These are phyloP conservation scores for Bathynomus jamesi DNA, from an alignment of 1,140 invertebrate species.

Conservation along the genomic window DNA sequence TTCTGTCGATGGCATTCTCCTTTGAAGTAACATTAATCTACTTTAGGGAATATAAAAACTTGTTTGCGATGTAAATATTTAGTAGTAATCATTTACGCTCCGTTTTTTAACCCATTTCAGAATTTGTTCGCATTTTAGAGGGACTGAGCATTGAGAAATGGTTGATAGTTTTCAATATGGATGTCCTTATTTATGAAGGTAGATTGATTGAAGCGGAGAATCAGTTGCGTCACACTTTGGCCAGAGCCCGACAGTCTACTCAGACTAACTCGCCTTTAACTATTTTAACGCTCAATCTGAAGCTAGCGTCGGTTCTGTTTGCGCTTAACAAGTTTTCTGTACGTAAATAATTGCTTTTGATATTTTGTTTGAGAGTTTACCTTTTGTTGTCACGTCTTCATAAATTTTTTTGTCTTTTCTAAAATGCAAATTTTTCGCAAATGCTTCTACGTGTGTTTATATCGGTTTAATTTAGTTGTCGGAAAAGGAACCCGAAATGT, in stretches of 20 bases:
- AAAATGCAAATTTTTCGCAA: too few relatives aligned
- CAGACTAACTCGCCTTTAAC: slow-evolving; percentile 12
- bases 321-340: slow-evolving; percentile 30
- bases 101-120: slow-evolving; percentile 35
- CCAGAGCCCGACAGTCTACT: background rate
- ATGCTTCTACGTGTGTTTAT: too few relatives aligned
- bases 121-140: slow-evolving; percentile 29
- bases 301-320: slow-evolving; percentile 24
- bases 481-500: too few relatives aligned
- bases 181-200: slow-evolving; percentile 29
- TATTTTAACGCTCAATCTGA: slow-evolving; percentile 23
- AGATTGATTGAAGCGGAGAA: slow-evolving; percentile 22
- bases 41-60: background rate
- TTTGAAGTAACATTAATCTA: background rate
- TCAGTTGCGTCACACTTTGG: slow-evolving; percentile 24
- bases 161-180: slow-evolving; percentile 30
- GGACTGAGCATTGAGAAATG: slow-evolving; percentile 25
- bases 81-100: background rate
- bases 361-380: too few relatives aligned
- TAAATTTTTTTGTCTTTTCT: too few relatives aligned
- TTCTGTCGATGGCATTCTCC: too few relatives aligned
- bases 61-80: background rate
- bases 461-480: too few relatives aligned
- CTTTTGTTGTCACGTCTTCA: too few relatives aligned
- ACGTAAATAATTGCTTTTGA: too few relatives aligned